A percentile compares a stretch with the other conserved stretches of the same genome.
Evolutionary conservation across 2,888 invertebrate species (phyloP).

Genomic region (Listrodromus nycthemerus): DNA sequence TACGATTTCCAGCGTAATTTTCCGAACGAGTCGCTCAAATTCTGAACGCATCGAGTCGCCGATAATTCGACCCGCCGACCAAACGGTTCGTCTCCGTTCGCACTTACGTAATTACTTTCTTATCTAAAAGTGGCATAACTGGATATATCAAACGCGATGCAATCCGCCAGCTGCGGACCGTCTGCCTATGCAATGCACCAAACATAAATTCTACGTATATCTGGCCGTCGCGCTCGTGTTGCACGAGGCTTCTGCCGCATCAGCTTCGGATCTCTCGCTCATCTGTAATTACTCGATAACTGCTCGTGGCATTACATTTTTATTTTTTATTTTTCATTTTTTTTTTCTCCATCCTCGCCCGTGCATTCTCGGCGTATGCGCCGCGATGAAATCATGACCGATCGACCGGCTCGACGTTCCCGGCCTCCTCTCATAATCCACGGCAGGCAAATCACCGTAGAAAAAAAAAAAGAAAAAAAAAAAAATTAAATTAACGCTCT

Average conservation of each 20-base stretch:
- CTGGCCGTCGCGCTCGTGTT: conserved; percentile 31
- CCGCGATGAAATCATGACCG: conserved; percentile 59
- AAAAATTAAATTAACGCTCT: background rate
- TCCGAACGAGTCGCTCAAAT: background rate
- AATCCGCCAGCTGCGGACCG: conserved; percentile 28
- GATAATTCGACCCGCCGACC: conserved; percentile 22
- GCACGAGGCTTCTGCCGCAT: conserved; percentile 1
- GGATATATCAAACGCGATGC: conserved; percentile 26
- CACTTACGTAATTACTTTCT: conserved; percentile 58
- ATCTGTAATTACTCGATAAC: conserved; percentile 56
- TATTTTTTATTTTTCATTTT: background rate
- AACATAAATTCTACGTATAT: conserved; percentile 42
- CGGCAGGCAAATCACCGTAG: conserved; percentile 28
- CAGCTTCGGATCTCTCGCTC: conserved; percentile 18
- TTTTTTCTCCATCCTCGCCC: too few species aligned
- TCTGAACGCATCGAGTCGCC: background rate
- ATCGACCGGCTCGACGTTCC: conserved; percentile 50
- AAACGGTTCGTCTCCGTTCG: background rate
- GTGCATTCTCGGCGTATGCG: conserved; percentile 24
- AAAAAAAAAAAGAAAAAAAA: background rate
- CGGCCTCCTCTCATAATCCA: conserved; percentile 26
- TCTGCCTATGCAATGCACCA: conserved; percentile 2
- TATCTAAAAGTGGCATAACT: conserved; percentile 50
- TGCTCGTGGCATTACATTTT: conserved; percentile 44
- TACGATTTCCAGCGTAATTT: background rate